Evolutionary conservation across 2,888 invertebrate species (phyloP).

Genomic region (Xestia rhomboidea): DNA sequence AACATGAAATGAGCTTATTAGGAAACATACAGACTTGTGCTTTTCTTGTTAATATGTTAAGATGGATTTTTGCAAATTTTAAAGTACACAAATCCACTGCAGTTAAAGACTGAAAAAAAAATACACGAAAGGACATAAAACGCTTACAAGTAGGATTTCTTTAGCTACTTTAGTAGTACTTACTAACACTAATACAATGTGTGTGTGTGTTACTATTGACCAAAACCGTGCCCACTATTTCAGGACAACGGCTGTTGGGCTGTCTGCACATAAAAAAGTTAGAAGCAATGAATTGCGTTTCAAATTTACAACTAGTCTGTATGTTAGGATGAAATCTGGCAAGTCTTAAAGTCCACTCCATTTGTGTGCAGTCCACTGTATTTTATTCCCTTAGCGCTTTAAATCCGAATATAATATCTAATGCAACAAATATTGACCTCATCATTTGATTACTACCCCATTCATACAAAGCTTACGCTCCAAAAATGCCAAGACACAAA

Average conservation of each 20-base stretch:
- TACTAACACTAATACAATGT: neutral
- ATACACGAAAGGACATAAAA: neutral
- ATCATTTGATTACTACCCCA: constrained; percentile 46
- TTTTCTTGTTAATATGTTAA: neutral
- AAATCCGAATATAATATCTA: constrained; percentile 5
- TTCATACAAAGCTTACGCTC: constrained; percentile 32
- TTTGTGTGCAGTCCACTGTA: neutral
- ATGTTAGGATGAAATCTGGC: neutral
- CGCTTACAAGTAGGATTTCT: neutral
- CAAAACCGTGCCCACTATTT: neutral
- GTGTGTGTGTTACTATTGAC: neutral
- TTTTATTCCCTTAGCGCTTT: neutral
- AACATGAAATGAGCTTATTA: neutral
- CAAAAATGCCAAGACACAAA: constrained; percentile 38
- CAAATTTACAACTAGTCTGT: constrained; percentile 3
- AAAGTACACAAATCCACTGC: neutral
- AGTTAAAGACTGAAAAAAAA: neutral
- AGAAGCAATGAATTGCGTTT: constrained; percentile 5
- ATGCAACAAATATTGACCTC: constrained; percentile 38
- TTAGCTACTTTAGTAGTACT: neutral
- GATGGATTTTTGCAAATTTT: neutral
- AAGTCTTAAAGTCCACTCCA: neutral
- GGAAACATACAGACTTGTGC: too few relatives aligned
- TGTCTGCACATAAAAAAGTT: constrained; percentile 10
- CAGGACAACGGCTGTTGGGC: neutral